Percentiles rank a stretch among this genome's conserved stretches.
These are phyloP conservation scores for Macrophya annulata DNA, from an alignment of 2,888 invertebrate species.

Conservation along the genomic window DNA sequence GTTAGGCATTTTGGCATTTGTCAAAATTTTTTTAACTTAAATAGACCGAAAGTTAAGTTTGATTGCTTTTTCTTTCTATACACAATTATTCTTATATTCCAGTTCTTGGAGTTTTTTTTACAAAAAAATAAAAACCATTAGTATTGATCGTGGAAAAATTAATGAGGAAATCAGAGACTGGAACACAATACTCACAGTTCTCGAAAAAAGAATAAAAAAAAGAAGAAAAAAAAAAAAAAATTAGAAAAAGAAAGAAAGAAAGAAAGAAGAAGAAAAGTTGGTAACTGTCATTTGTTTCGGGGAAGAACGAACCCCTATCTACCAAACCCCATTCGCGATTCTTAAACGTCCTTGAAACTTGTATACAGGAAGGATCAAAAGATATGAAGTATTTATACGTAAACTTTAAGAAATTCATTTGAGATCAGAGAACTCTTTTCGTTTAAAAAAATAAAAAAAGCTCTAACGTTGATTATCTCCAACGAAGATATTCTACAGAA, in stretches of 20 bases:
- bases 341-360: conserved; percentile 6
- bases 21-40: neutral
- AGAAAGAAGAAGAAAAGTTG: conserved; percentile 58
- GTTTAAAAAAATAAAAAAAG: neutral
- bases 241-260: conserved; percentile 55
- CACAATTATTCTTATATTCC: neutral
- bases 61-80: neutral
- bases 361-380: conserved; percentile 33
- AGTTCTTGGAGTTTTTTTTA: neutral
- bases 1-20: neutral
- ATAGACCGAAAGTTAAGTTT: neutral
- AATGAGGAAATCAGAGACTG: conserved; percentile 75
- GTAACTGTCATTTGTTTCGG: conserved; percentile 61
- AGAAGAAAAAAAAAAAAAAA: neutral
- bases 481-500: neutral
- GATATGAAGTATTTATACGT: conserved; percentile 4
- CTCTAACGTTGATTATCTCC: conserved; percentile 13
- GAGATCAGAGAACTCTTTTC: conserved; percentile 12
- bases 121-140: conserved; percentile 62
- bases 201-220: neutral
- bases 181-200: conserved; percentile 62
- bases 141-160: conserved; percentile 68
- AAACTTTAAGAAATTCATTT: conserved; percentile 9
- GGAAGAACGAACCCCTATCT: conserved; percentile 42
- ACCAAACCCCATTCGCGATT: neutral